Evolutionary conservation across 2,888 invertebrate species (phyloP).

Genomic region (Parnassius mnemosyne): DNA sequence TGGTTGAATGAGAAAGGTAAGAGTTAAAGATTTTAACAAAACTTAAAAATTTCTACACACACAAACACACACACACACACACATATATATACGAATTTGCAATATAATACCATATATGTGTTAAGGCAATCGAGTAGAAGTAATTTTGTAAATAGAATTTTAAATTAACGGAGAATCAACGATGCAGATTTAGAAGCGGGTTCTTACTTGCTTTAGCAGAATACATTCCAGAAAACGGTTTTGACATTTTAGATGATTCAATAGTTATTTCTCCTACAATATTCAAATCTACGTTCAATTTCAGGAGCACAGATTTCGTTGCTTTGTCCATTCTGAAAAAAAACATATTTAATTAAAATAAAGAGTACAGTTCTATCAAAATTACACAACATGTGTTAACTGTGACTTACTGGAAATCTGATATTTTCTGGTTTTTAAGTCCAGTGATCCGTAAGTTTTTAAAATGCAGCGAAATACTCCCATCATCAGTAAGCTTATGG

Average conservation of each 20-base stretch:
- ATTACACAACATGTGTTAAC: too few relatives aligned
- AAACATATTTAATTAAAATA: constrained; percentile 7
- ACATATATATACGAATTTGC: too few relatives aligned
- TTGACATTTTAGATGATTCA: constrained; percentile 40
- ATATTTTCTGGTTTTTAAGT: constrained; percentile 52
- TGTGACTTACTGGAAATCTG: constrained; percentile 53
- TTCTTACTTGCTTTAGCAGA: constrained; percentile 56
- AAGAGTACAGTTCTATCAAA: too few relatives aligned
- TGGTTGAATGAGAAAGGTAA: too few relatives aligned
- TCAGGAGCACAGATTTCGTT: constrained; percentile 51
- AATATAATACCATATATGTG: too few relatives aligned
- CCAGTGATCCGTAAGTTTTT: constrained; percentile 57
- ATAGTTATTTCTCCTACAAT: constrained; percentile 47
- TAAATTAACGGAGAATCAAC: too few relatives aligned
- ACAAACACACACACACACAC: too few relatives aligned
- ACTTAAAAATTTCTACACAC: too few relatives aligned
- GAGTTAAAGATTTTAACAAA: too few relatives aligned
- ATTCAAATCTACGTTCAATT: constrained; percentile 50
- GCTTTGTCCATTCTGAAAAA: constrained; percentile 53
- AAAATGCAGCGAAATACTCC: constrained; percentile 44
- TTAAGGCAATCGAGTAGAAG: too few relatives aligned
- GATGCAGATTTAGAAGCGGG: too few relatives aligned
- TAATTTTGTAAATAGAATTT: too few relatives aligned
- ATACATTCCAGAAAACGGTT: constrained; percentile 45
- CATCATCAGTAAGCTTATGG: constrained; percentile 37